Evolutionary conservation across 1,140 invertebrate species (phyloP).

Genomic region (Drosophila arawakana): DNA sequence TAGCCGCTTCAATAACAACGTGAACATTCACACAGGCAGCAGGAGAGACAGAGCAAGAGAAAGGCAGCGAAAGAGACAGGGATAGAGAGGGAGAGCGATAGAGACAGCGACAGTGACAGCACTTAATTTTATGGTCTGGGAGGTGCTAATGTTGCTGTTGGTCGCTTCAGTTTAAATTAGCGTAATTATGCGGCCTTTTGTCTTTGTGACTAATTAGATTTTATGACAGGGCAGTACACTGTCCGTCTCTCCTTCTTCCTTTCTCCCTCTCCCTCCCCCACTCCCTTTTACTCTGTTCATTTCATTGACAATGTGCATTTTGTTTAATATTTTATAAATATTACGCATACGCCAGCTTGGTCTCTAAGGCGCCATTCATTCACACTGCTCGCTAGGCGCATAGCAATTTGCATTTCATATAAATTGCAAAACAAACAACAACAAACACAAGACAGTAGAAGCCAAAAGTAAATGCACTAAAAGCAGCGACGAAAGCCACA

Average conservation of each 20-base stretch:
- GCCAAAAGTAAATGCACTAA: conserved; percentile 53
- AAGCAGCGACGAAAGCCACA: conserved; percentile 52
- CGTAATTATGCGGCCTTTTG: conserved; percentile 77
- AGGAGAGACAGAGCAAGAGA: not conserved
- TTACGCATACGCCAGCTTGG: conserved; percentile 61
- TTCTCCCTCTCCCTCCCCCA: not conserved
- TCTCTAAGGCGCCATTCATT: conserved; percentile 64
- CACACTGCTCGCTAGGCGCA: conserved; percentile 47
- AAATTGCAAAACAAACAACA: conserved; percentile 69
- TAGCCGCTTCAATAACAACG: conserved; percentile 75
- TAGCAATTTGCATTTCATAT: conserved; percentile 77
- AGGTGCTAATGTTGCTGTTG: conserved; percentile 66
- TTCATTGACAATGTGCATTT: conserved; percentile 24
- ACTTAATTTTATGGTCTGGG: conserved; percentile 62
- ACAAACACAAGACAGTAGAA: conserved; percentile 7
- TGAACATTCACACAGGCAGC: conserved; percentile 32
- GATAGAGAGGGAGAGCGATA: not conserved
- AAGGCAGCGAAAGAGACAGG: not conserved
- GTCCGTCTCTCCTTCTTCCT: not conserved
- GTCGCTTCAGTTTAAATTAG: conserved; percentile 58
- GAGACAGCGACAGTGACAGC: not conserved
- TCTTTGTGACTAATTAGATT: conserved; percentile 78
- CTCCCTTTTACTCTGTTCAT: not conserved
- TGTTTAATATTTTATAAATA: conserved; percentile 71
- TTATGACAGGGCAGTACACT: conserved; percentile 47